Base-by-base conservation (phyloP, 2,888 invertebrate genomes). In the Patella caerulea region DNA sequence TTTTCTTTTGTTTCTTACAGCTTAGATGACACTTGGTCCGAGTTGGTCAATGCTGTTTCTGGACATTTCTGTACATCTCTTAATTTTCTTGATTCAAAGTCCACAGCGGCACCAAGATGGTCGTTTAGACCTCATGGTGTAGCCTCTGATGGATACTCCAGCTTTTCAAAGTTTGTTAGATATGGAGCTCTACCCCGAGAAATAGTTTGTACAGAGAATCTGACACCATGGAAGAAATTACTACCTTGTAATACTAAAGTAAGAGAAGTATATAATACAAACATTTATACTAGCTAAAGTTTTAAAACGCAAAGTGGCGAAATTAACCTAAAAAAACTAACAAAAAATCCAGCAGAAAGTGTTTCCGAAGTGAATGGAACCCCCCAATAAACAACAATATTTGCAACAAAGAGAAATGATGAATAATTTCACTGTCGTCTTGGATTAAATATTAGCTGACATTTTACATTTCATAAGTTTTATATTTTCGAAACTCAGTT, bases 141-240 rank as follows among this genome's bases (percentile, higher is more conserved):
- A 70, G 92, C 93, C 12, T 86, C 91, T 92, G 94, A 89, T 91
- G 93, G 87, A 92, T 93, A 84, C 93, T 93, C 88, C 19, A 83
- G 84, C 55, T 81, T 86, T 53, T 86, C 87, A 11, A 72, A 84
- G 15, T 85, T 85, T 72, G 82, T 91, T 29, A 83, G 92, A 59
- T 98, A 98, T 93, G 95, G 98, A 0, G 95, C 96, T n/a, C 92
- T 99, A 80, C 98, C 99, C 0, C 94, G 97, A 83, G 99, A 99
- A 93, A 96, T 97, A 86, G 97, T 98, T 4, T 99, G 99, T 90
- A 99, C 99, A 0, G 99, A 99, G 93, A 99, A 99, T 93, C 93
- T 99, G 86, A 99, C 99, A 17, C 99, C 99, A 0, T 99, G 98
- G 96, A 97, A 98, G 89, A 99, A 99, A 91, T 93, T 99, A 5